phyloP scores from a whole-genome alignment of 1,140 invertebrate genomes.

The Hyles vespertilio region DNA sequence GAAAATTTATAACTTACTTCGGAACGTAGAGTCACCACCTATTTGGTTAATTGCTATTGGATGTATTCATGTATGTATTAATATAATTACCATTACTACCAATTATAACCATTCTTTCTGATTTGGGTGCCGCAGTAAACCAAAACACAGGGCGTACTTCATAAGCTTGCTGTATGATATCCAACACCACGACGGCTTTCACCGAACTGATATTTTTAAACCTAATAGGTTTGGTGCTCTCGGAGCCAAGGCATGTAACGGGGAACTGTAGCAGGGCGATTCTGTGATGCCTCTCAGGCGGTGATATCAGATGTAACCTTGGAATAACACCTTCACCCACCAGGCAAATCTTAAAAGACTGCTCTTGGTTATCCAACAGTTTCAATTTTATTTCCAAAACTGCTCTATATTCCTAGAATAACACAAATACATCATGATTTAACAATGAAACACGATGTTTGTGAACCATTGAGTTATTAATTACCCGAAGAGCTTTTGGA shows the following conservation, averaged over 20 bases:
- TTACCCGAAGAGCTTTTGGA: conserved; percentile 56
- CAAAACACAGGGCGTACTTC: conserved; percentile 54
- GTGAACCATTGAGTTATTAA: background rate
- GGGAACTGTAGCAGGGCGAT: conserved; percentile 43
- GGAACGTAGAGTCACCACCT: too few species aligned
- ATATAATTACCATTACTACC: conserved; percentile 30
- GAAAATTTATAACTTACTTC: too few species aligned
- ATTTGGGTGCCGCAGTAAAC: conserved; percentile 35
- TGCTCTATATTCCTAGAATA: conserved; percentile 60
- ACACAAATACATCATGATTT: background rate
- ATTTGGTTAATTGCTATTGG: too few species aligned
- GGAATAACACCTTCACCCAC: conserved; percentile 65
- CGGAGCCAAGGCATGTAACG: conserved; percentile 56
- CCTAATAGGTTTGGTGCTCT: conserved; percentile 36
- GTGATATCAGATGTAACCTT: conserved; percentile 44
- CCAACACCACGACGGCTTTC: conserved; percentile 35
- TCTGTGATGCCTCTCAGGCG: conserved; percentile 36
- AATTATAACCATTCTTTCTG: conserved; percentile 26
- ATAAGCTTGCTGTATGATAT: conserved; percentile 28
- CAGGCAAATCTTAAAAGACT: conserved; percentile 60
- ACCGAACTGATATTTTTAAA: conserved; percentile 58
- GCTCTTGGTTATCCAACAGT: conserved; percentile 50
- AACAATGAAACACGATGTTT: too few species aligned
- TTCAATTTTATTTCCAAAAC: conserved; percentile 62
- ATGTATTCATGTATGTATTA: background rate